Evolutionary conservation across 2,797 vertebrate genomes (phyloP), one percentile per base, ranked within the genome.

Genomic region (Phrynocephalus guinanensis): DNA sequence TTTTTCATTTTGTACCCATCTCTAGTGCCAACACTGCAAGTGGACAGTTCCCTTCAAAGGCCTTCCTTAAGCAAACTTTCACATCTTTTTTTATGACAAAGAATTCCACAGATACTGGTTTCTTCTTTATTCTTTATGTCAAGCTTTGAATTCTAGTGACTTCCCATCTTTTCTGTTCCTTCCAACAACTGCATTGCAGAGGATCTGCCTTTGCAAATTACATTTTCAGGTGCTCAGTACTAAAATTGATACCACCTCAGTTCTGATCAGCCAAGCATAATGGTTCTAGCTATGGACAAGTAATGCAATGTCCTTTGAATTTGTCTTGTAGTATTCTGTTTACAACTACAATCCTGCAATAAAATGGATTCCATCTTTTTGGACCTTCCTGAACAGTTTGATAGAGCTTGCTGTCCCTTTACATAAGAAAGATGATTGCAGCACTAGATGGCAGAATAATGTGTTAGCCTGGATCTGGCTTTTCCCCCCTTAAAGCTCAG

Each of bases 231-330:
- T 79, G 20, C 33, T 84, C 66, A 28, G 38, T 73, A 24, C 7
- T 79, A 72, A 84, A 80, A 84, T 50, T 79, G 76, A 73, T 73
- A 73, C 1, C 2, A 26, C 13, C 9, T 66, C 77, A 79, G 13
- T 52, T 84, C n/a, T 79, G 67, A 79, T 88, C 82, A 63, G 8
- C 70, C 22, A 67, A 24, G 38, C 87, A 73, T 84, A 84, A 88
- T n/a, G 6, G 26, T 79, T 84, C 33, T 84, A 48, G 38, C 66
- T 66, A 33, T 84, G 68, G 72, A 80, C 68, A 84, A 72, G 50
- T 6, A 66, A 66, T 10, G n/a, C 7, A 26, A n/a, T 75, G 72
- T 3, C 30, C 52, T 78, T 56, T 83, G 48, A 71, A 83, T 71
- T 78, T 70, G 33, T 71, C 50, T 83, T 71, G 2, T 30, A 30